Evolutionary conservation across 2,797 vertebrate species (phyloP).

Genomic region (Sebastes taczanowskii): DNA sequence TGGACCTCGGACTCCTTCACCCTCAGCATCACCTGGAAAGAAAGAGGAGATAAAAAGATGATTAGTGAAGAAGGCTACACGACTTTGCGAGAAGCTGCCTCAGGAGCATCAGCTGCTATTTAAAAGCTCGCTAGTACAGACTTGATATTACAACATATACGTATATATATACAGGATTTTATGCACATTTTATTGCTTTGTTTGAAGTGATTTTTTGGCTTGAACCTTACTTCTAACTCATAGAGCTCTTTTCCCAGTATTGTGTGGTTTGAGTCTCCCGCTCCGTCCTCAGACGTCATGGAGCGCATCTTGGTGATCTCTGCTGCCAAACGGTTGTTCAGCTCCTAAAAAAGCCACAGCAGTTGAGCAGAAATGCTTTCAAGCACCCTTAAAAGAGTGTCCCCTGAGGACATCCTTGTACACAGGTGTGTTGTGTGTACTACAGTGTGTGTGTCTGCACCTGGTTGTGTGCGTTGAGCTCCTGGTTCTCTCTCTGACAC

Average conservation of each 20-base stretch:
- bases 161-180: neutral
- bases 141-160: neutral
- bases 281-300: conserved; percentile 81
- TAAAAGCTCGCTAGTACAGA: neutral
- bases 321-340: conserved; percentile 86
- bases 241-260: conserved; percentile 87
- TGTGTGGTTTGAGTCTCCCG: conserved; percentile 62
- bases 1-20: conserved; percentile 84
- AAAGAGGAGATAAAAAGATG: neutral
- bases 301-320: conserved; percentile 88
- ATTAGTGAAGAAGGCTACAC: neutral
- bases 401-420: neutral
- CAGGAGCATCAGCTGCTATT: neutral
- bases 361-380: neutral
- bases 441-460: conserved; percentile 49
- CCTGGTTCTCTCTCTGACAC: conserved; percentile 89
- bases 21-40: conserved; percentile 79
- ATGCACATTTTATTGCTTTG: neutral
- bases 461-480: conserved; percentile 89
- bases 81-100: neutral
- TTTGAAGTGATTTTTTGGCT: neutral
- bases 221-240: conserved; percentile 81
- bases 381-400: neutral
- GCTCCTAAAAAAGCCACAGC: conserved; percentile 69
- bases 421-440: neutral